Percentiles rank a stretch among this genome's conserved stretches.
These are phyloP conservation scores for Gallirallus australis DNA, from an alignment of 2,797 vertebrate genomes.

Conservation along the genomic window DNA sequence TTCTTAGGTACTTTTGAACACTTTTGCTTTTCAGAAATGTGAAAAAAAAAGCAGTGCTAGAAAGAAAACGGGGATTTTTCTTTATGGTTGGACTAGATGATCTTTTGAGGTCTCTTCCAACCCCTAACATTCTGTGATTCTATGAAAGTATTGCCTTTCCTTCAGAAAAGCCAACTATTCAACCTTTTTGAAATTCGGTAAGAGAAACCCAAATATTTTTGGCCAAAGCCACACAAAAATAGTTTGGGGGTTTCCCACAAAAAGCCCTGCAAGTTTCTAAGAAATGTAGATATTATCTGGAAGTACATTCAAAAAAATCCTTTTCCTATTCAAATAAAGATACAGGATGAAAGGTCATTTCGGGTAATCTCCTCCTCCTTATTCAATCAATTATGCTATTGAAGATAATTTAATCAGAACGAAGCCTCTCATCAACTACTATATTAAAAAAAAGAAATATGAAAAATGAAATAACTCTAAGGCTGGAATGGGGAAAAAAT, in stretches of 20 bases:
- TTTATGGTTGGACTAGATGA: neutral
- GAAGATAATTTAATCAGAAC: slow-evolving; percentile 10
- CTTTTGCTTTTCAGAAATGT: slow-evolving; percentile 10
- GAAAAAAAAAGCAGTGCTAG: neutral
- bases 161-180: slow-evolving; percentile 60
- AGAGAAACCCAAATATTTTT: slow-evolving; percentile 57
- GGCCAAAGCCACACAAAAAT: slow-evolving; percentile 60
- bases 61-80: neutral
- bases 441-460: neutral
- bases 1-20: slow-evolving; percentile 12
- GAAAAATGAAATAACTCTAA: neutral
- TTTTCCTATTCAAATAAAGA: slow-evolving; percentile 45
- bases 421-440: neutral
- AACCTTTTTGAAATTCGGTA: slow-evolving; percentile 65
- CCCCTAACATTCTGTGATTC: too few species aligned
- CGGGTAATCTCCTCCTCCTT: slow-evolving; percentile 33
- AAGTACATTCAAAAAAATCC: slow-evolving; percentile 42
- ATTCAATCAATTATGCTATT: neutral
- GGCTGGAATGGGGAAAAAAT: neutral
- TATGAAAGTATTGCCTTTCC: slow-evolving; percentile 58
- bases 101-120: too few species aligned
- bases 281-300: slow-evolving; percentile 65
- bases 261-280: slow-evolving; percentile 58
- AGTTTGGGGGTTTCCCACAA: slow-evolving; percentile 63
- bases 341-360: slow-evolving; percentile 37